Percentiles rank a stretch among this genome's conserved stretches.
Conservation (phyloP, 2,113 vertebrate species). For the Notothenia rossii region DNA sequence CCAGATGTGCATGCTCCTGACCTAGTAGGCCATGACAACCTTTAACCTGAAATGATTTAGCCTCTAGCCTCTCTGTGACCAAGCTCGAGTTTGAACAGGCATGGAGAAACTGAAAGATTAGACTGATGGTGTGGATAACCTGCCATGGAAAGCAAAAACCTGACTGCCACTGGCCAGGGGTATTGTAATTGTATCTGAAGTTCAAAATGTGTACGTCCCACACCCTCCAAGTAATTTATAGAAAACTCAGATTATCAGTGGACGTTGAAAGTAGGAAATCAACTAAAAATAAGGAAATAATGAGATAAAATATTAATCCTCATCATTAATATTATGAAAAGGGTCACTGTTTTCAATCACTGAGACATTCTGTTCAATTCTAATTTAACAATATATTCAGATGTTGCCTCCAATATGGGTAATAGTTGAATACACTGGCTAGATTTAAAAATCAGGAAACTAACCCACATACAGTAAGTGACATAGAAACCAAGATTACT, state of each 20-base stretch:
- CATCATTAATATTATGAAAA: not conserved
- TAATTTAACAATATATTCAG: not conserved
- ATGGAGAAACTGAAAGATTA: constrained; percentile 30
- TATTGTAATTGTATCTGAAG: constrained; percentile 34
- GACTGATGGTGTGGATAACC: constrained; percentile 50
- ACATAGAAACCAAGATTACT: constrained; percentile 21
- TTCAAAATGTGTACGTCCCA: constrained; percentile 34
- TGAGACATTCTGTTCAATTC: not conserved
- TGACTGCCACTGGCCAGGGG: constrained; percentile 6
- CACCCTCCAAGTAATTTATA: not conserved
- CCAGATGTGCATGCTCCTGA: constrained; percentile 18
- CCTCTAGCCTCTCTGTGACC: constrained; percentile 36
- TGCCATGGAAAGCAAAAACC: constrained; percentile 8
- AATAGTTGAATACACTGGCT: no score
- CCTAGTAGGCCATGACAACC: constrained; percentile 16
- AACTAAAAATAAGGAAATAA: constrained; percentile 10
- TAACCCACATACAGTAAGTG: not conserved
- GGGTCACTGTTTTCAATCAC: not conserved
- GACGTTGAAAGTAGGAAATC: not conserved
- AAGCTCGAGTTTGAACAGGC: constrained; percentile 51
- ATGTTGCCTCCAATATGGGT: not conserved
- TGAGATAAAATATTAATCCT: not conserved
- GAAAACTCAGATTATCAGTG: constrained; percentile 12
- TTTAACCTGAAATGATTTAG: constrained; percentile 43
- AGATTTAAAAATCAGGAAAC: no score